A percentile compares a stretch with the other conserved stretches of the same genome.
Evolutionary conservation across 2,797 vertebrate species (phyloP).

Genomic region (Alauda arvensis): DNA sequence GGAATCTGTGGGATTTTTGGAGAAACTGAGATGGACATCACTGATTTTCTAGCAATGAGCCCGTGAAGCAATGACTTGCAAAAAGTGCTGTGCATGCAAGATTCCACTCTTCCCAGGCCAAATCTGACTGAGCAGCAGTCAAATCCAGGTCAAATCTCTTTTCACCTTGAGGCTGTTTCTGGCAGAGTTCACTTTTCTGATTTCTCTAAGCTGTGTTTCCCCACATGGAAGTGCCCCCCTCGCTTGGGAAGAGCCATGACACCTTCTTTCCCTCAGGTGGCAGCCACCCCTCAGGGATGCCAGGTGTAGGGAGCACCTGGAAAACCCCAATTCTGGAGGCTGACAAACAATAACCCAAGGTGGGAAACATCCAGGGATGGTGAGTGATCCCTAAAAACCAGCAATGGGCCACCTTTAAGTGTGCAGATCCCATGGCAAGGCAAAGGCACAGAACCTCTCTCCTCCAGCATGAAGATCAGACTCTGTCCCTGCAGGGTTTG

Average conservation of each 20-base stretch:
- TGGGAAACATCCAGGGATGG: background rate
- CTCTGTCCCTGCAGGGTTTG: rapidly evolving
- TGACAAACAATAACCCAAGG: background rate
- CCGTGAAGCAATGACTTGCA: background rate
- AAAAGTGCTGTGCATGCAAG: background rate
- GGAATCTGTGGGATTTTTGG: background rate
- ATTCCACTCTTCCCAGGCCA: background rate
- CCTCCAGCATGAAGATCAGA: background rate
- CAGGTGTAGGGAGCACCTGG: background rate
- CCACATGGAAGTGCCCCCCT: rapidly evolving
- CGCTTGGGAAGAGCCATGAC: rapidly evolving
- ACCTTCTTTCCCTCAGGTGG: background rate
- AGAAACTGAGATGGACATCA: background rate
- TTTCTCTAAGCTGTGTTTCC: background rate
- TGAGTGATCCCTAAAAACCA: background rate
- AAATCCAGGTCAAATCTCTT: background rate
- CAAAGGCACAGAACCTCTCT: background rate
- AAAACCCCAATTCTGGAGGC: background rate
- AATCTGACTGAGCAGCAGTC: background rate
- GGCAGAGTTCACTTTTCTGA: background rate
- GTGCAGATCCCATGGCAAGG: background rate
- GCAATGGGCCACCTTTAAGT: background rate
- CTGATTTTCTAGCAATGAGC: background rate
- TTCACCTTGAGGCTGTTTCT: background rate
- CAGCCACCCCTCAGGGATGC: background rate